Evolutionary conservation across 2,797 vertebrate species (phyloP), one percentile per base, ranked within the genome.

Genomic region (Threskiornis aethiopicus): DNA sequence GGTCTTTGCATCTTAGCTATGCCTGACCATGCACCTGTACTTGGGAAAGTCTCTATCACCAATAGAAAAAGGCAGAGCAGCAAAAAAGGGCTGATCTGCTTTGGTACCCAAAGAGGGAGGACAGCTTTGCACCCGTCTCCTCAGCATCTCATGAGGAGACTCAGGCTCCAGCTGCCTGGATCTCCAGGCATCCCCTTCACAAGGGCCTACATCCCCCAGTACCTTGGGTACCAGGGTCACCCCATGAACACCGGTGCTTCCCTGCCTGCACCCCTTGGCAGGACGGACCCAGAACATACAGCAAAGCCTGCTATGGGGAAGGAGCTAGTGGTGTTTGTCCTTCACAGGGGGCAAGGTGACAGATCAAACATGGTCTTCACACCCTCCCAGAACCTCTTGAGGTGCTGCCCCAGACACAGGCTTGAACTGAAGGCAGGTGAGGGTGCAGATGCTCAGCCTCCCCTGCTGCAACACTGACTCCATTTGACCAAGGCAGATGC

Each of bases 161-260:
- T 13, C 41, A 47, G n/a, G 35, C 54, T 70, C 52, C 83, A 65
- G 33, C 25, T 89, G 47, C 47, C 33, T 12, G 15, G 16, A 78
- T 37, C 39, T 67, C n/a, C 31, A 69, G 3, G 6, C 11, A 58
- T 18, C 20, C 24, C 12, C 42, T 58, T 47, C 9, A 4, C 17
- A 33, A 44, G 7, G 1, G 1, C 19, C 61, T 24, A 9, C 21
- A 37, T 7, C 21, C 21, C 39, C 16, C 5, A 0, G 4, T 15
- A 31, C 6, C 11, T 3, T 2, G 6, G 9, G 28, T 33, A 49
- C 8, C 18, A 13, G 9, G 4, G 11, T 39, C 65, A 62, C 11
- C 7, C 20, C 3, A 7, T 2, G 8, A 47, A 44, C 31, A 16
- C 15, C 33, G 8, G 16, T 37, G 51, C 29, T 41, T 29, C 71